Evolutionary conservation across 37 sponge, comb jelly and placozoan species (phyloP), one percentile per base, ranked within the genome.

Genomic region (Tethya wilhelma): DNA sequence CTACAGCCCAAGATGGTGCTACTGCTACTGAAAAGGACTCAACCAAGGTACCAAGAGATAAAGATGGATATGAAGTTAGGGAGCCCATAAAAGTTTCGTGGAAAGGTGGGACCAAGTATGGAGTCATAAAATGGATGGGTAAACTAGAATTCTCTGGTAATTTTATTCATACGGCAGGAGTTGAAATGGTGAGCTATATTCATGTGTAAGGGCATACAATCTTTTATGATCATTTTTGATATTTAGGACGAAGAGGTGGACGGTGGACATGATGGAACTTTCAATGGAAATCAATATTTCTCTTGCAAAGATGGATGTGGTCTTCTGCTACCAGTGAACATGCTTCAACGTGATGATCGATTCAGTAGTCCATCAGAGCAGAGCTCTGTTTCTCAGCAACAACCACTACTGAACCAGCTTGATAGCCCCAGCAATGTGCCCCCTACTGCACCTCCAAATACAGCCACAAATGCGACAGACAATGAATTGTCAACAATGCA

Each of bases 61-160:
- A n/a, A n/a, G n/a, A n/a, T n/a, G n/a, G n/a, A n/a, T n/a, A n/a
- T n/a, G n/a, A n/a, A n/a, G n/a, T n/a, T n/a, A n/a, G n/a, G n/a
- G n/a, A n/a, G n/a, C n/a, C n/a, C n/a, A n/a, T n/a, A n/a, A n/a
- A n/a, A n/a, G n/a, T n/a, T n/a, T n/a, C 38, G 4, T 74, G 64
- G 75, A 74, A 14, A 64, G 37, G 7, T 56, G 73, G 14, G 75
- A 83, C 1, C 26, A 3, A 1, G 42, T 84, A 68, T 75, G 84
- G 84, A 32, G 76, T 84, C 7, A 45, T 84, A 4, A 53, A 32
- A 43, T 84, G 77, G 59, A 67, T 84, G 2, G 77, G 70, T 34
- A 11, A 46, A 25, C 58, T n/a, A 33, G 67, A 66, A 29, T 36
- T 66, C 37, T 2, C 20, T 4, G 19, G 19, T 4, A 3, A 66